A percentile compares a stretch with the other conserved stretches of the same genome.
Evolutionary conservation across 2,888 invertebrate species (phyloP).

Genomic region (Microctonus hyperodae): DNA sequence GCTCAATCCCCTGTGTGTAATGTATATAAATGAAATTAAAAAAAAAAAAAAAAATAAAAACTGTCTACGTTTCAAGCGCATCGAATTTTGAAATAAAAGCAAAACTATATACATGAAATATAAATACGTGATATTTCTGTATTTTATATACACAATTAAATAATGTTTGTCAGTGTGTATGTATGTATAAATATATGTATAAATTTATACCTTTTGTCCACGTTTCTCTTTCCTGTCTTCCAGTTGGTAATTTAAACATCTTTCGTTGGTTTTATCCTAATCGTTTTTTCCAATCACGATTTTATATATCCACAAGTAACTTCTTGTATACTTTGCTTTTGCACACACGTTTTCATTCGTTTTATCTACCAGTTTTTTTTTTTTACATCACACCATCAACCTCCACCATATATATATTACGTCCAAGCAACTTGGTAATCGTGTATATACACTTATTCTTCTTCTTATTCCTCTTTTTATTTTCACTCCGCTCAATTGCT

Average conservation of each 20-base stretch:
- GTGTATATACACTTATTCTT: constrained; percentile 11
- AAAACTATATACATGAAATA: background rate
- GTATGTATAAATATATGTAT: background rate
- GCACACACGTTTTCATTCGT: constrained; percentile 16
- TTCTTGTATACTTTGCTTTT: background rate
- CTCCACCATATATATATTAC: too few species aligned
- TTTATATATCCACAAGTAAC: too few species aligned
- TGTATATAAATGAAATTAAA: background rate
- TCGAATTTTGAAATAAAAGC: background rate
- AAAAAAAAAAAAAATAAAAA: background rate
- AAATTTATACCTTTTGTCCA: constrained; percentile 56
- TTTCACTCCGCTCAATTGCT: background rate
- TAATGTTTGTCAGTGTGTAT: background rate
- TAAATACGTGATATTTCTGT: background rate
- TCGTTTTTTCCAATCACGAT: constrained; percentile 24
- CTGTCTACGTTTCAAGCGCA: background rate
- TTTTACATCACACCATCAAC: constrained; percentile 23
- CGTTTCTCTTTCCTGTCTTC: constrained; percentile 56
- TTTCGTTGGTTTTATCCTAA: constrained; percentile 37
- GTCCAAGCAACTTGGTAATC: background rate
- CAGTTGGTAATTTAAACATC: constrained; percentile 57
- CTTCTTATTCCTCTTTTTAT: background rate
- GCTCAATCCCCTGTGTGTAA: background rate
- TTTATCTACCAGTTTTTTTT: constrained; percentile 11
- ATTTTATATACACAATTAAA: constrained; percentile 1